Evolutionary conservation across 2,888 invertebrate species (phyloP).

Genomic region (Ctena decussata): DNA sequence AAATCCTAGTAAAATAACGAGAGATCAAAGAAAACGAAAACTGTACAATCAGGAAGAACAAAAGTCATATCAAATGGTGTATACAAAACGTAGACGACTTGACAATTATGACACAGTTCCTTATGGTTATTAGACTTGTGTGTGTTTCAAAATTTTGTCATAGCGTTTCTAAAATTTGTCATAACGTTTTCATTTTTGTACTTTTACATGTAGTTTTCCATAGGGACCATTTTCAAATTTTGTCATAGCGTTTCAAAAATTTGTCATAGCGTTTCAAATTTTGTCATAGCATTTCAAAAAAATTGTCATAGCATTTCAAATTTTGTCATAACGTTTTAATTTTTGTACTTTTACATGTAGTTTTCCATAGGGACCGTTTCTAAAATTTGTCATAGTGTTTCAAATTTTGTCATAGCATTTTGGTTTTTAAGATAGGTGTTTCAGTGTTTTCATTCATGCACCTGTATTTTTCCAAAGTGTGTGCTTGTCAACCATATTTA

Average conservation of each 20-base stretch:
- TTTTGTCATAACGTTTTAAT: too few relatives aligned
- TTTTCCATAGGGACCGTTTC: too few relatives aligned
- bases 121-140: conserved; percentile 46
- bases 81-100: conserved; percentile 52
- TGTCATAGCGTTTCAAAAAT: background rate
- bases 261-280: background rate
- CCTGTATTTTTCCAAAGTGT: background rate
- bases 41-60: conserved; percentile 90
- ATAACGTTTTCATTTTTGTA: conserved; percentile 13
- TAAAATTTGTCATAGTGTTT: too few relatives aligned
- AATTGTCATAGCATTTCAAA: background rate
- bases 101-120: conserved; percentile 57
- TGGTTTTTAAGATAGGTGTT: background rate
- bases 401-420: too few relatives aligned
- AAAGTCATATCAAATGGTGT: conserved; percentile 82
- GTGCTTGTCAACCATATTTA: background rate
- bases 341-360: too few relatives aligned
- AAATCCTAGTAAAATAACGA: conserved; percentile 58
- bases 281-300: too few relatives aligned
- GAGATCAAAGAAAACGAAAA: conserved; percentile 90
- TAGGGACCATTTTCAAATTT: background rate
- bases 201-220: conserved; percentile 2
- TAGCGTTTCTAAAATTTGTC: background rate
- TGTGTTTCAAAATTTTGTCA: background rate
- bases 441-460: background rate